Evolutionary conservation across 1,140 invertebrate genomes (phyloP).

Genomic region (Limonius californicus): DNA sequence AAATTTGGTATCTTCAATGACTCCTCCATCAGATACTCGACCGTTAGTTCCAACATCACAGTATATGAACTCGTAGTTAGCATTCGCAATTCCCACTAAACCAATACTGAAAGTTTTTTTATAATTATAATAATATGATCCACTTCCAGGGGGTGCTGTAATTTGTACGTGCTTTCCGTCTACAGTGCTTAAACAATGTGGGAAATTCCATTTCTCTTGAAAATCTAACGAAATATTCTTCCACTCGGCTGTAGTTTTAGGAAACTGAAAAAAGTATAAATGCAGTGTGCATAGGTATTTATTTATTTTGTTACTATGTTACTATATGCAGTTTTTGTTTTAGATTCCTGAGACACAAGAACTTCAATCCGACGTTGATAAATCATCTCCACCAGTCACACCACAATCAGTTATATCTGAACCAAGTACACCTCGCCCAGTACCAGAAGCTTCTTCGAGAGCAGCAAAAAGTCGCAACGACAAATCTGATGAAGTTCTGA

Average conservation of each 20-base stretch:
- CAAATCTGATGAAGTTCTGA: not conserved
- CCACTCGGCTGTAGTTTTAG: constrained; percentile 32
- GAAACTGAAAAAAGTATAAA: constrained; percentile 20
- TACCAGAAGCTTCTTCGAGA: too few relatives aligned
- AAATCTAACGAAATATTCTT: constrained; percentile 34
- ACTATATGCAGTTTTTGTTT: too few relatives aligned
- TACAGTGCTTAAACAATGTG: constrained; percentile 42
- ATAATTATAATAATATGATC: constrained; percentile 43
- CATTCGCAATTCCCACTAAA: constrained; percentile 35
- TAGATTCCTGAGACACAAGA: too few relatives aligned
- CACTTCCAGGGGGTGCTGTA: constrained; percentile 13
- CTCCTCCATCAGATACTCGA: constrained; percentile 38
- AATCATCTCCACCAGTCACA: too few relatives aligned
- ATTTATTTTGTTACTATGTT: too few relatives aligned
- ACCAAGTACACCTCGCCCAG: too few relatives aligned
- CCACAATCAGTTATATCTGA: too few relatives aligned
- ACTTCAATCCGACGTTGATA: too few relatives aligned
- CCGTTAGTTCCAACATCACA: constrained; percentile 39
- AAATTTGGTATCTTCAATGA: constrained; percentile 33
- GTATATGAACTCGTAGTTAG: constrained; percentile 40
- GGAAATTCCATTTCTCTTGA: constrained; percentile 38
- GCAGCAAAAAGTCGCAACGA: not conserved
- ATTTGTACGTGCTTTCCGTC: constrained; percentile 27
- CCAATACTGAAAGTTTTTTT: constrained; percentile 43
- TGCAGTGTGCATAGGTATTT: too few relatives aligned